phyloP scores from a whole-genome alignment of 1,140 invertebrate species.

The Leptestheria dahalacensis region DNA sequence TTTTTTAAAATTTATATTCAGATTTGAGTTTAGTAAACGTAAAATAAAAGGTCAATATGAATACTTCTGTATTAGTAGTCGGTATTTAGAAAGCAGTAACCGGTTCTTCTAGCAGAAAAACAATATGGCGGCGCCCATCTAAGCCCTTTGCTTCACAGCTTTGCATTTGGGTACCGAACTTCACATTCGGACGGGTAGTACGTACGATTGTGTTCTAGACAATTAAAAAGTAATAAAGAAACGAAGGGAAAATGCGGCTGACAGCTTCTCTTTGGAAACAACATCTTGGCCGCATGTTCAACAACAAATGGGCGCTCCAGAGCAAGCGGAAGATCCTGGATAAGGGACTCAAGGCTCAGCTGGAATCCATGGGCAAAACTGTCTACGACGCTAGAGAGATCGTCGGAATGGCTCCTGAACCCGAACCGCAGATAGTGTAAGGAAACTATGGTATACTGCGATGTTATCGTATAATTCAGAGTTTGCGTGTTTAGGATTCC shows the following conservation, averaged over 20 bases:
- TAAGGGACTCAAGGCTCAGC: constrained; percentile 32
- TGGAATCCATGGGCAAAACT: constrained; percentile 35
- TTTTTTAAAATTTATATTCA: too few species aligned
- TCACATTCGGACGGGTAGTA: too few species aligned
- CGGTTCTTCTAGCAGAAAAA: too few species aligned
- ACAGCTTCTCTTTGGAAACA: constrained; percentile 41
- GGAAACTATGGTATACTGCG: neutral
- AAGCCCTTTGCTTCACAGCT: too few species aligned
- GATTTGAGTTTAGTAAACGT: too few species aligned
- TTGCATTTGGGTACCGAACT: too few species aligned
- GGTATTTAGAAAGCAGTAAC: too few species aligned
- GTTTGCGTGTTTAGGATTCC: constrained; percentile 15
- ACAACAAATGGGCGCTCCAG: constrained; percentile 46
- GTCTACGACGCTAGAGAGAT: constrained; percentile 38
- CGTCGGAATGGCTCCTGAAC: constrained; percentile 18
- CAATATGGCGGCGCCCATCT: neutral
- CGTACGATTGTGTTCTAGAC: neutral
- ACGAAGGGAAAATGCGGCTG: constrained; percentile 41
- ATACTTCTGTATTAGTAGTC: too few species aligned
- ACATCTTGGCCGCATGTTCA: constrained; percentile 49
- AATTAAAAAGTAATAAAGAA: too few species aligned
- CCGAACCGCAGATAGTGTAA: constrained; percentile 24
- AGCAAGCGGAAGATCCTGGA: constrained; percentile 37
- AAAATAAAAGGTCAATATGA: too few species aligned
- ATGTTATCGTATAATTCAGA: constrained; percentile 22